Percentiles rank a stretch among this genome's conserved stretches.
phyloP scores from a whole-genome alignment of 2,888 invertebrate genomes.

The Aleiodes leptofemur region DNA sequence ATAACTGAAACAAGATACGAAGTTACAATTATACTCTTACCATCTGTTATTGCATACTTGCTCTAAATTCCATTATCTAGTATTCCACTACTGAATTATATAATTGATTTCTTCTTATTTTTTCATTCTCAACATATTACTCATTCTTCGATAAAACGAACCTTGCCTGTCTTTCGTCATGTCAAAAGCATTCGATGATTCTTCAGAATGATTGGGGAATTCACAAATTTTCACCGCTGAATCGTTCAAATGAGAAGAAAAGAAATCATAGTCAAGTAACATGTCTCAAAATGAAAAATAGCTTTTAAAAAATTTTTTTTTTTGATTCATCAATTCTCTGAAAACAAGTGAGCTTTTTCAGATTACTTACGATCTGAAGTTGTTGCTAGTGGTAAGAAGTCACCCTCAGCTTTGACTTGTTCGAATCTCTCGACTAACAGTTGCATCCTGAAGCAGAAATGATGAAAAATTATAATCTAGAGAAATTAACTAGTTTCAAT shows the following conservation, averaged over 20 bases:
- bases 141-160: not conserved
- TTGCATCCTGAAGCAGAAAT: conserved; percentile 74
- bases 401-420: conserved; percentile 87
- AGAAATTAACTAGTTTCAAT: conserved; percentile 8
- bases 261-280: no score
- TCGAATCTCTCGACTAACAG: conserved; percentile 89
- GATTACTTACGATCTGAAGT: conserved; percentile 70
- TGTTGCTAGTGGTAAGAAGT: conserved; percentile 85
- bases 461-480: conserved; percentile 18
- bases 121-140: not conserved
- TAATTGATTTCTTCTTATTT: not conserved
- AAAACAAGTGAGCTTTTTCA: conserved; percentile 11
- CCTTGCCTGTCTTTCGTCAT: not conserved
- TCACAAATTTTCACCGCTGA: no score
- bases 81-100: not conserved
- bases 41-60: conserved; percentile 3
- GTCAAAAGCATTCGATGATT: no score
- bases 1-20: not conserved
- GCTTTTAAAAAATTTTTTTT: not conserved
- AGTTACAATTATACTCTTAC: not conserved
- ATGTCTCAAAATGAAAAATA: no score
- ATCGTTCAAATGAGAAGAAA: no score
- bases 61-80: conserved; percentile 2
- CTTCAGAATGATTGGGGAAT: no score
- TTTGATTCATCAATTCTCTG: not conserved